These are phyloP conservation scores for Pyrochroa serraticornis DNA, from an alignment of 2,888 invertebrate species.

Conservation along the genomic window DNA sequence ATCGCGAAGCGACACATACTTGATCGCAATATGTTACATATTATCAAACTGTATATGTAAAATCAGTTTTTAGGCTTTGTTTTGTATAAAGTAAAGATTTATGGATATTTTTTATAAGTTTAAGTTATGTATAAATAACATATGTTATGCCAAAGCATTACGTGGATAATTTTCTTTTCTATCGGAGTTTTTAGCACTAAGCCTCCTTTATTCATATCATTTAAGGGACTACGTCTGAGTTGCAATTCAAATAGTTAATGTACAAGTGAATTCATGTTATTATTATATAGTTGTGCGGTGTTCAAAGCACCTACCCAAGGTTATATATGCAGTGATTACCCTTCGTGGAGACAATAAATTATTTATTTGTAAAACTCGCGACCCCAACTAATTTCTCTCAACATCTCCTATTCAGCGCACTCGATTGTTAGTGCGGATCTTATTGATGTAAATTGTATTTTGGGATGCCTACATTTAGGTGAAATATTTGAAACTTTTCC, in stretches of 20 bases:
- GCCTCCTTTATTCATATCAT: slow-evolving; percentile 34
- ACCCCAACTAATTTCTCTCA: not conserved
- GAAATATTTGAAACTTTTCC: not conserved
- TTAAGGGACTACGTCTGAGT: slow-evolving; percentile 27
- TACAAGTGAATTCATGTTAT: slow-evolving; percentile 46
- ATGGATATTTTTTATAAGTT: slow-evolving; percentile 46
- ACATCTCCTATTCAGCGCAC: not conserved
- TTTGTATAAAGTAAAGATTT: slow-evolving; percentile 54
- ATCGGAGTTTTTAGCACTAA: slow-evolving; percentile 16
- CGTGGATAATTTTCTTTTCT: slow-evolving; percentile 22
- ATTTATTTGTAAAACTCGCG: slow-evolving; percentile 54
- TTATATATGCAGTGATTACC: slow-evolving; percentile 53
- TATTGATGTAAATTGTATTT: not conserved
- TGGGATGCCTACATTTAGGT: not conserved
- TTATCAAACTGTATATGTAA: slow-evolving; percentile 26
- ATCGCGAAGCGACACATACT: slow-evolving; percentile 25
- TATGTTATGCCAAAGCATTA: slow-evolving; percentile 56
- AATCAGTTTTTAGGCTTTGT: slow-evolving; percentile 45
- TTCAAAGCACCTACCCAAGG: slow-evolving; percentile 52
- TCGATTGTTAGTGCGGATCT: not conserved
- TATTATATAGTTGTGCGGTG: slow-evolving; percentile 52
- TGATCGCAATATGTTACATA: slow-evolving; percentile 38
- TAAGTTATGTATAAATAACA: slow-evolving; percentile 40
- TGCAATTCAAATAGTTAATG: slow-evolving; percentile 42
- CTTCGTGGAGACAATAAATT: slow-evolving; percentile 60